These are phyloP conservation scores for Cetoscarus ocellatus DNA, from an alignment of 2,797 vertebrate genomes.

Conservation along the genomic window DNA sequence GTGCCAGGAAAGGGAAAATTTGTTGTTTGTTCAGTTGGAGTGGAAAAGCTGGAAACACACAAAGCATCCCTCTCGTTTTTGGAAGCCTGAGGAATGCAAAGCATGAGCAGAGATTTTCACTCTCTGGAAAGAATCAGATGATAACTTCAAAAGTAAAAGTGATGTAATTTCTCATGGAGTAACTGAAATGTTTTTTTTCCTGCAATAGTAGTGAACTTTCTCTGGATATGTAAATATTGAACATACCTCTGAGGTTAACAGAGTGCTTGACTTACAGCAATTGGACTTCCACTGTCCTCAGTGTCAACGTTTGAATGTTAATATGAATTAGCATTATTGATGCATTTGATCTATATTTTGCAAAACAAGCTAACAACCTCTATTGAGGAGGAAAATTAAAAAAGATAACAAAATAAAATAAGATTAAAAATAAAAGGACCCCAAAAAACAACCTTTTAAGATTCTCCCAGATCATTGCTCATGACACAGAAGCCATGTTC, in stretches of 20 bases:
- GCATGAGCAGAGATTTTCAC: conserved; percentile 20
- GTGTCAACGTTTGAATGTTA: no score
- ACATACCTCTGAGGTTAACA: not conserved
- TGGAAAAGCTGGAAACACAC: not conserved
- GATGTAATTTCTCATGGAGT: conserved; percentile 11
- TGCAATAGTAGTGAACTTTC: not conserved
- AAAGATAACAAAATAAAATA: no score
- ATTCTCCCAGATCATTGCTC: no score
- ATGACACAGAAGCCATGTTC: no score
- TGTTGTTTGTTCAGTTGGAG: conserved; percentile 30
- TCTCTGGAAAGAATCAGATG: conserved; percentile 17
- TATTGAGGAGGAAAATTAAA: no score
- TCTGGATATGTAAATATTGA: not conserved
- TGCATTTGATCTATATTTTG: no score
- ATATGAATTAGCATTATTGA: no score
- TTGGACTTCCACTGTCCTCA: no score
- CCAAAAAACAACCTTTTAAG: no score
- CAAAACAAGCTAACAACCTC: no score
- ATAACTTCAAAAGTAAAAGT: conserved; percentile 14
- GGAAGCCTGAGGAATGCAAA: conserved; percentile 18
- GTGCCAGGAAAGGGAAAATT: conserved; percentile 5
- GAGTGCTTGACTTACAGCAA: no score
- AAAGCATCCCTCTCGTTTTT: conserved; percentile 2
- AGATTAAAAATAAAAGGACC: no score
- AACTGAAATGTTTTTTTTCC: not conserved